Conservation (phyloP, 2,113 vertebrate genomes). For the Buteo buteo region DNA sequence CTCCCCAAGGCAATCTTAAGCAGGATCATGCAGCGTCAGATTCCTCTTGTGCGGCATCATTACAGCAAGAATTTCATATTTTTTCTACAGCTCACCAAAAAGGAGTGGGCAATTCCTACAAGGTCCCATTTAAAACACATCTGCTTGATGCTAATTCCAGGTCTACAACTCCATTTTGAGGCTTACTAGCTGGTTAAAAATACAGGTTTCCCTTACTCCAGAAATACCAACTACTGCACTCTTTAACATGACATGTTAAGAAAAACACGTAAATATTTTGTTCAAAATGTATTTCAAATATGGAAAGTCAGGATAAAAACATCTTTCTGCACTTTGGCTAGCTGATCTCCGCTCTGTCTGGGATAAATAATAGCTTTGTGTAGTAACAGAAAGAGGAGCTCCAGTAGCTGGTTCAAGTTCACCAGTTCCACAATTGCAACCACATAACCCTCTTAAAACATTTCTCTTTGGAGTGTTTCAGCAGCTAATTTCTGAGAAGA, state of each 20-base stretch:
- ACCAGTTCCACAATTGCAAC: neutral
- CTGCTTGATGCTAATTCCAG: neutral
- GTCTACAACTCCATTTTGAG: neutral
- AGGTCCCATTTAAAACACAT: neutral
- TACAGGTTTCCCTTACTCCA: neutral
- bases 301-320: neutral
- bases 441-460: neutral
- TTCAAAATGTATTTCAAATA: neutral
- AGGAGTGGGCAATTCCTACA: neutral
- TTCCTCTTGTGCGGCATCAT: neutral
- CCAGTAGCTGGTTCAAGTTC: neutral
- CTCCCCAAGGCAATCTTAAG: neutral
- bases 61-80: neutral
- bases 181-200: neutral
- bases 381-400: neutral
- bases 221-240: neutral
- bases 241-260: neutral
- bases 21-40: neutral
- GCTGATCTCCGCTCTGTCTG: neutral
- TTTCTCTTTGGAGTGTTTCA: neutral
- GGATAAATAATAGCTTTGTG: neutral
- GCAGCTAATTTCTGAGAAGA: neutral
- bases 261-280: neutral
- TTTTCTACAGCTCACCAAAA: neutral
- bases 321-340: neutral